phyloP scores from a whole-genome alignment of 1,140 invertebrate genomes.

The Pseudoatta argentina region DNA sequence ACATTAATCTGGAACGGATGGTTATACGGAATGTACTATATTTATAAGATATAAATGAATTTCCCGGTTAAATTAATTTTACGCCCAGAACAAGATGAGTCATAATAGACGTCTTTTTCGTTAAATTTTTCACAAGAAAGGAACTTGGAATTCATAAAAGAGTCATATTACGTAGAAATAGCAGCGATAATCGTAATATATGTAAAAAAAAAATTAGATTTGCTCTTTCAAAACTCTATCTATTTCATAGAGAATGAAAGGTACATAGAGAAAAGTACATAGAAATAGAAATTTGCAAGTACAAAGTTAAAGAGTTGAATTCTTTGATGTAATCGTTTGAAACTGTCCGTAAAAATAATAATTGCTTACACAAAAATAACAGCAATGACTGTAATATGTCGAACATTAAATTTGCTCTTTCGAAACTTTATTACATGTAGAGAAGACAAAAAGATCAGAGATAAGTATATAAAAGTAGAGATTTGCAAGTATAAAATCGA shows the following conservation, averaged over 20 bases:
- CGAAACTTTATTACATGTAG: background rate
- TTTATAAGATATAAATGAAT: background rate
- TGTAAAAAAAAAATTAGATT: background rate
- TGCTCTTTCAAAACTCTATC: background rate
- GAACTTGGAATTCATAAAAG: background rate
- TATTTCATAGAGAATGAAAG: background rate
- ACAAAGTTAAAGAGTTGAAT: background rate
- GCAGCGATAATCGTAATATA: background rate
- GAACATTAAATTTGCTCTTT: background rate
- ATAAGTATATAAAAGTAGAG: background rate
- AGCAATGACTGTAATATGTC: background rate
- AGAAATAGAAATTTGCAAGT: background rate
- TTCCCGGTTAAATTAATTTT: background rate
- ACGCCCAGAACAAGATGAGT: background rate
- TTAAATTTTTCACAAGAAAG: background rate
- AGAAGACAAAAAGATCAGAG: background rate
- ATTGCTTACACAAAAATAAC: background rate
- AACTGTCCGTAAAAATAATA: background rate
- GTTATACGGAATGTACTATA: too few relatives aligned
- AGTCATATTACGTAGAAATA: background rate
- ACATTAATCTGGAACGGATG: background rate
- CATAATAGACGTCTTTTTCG: background rate
- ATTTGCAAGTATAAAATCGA: background rate
- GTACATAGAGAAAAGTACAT: background rate
- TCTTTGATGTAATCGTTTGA: background rate